These are phyloP conservation scores for Frankliniella intonsa DNA, from an alignment of 2,888 invertebrate genomes.

Conservation along the genomic window DNA sequence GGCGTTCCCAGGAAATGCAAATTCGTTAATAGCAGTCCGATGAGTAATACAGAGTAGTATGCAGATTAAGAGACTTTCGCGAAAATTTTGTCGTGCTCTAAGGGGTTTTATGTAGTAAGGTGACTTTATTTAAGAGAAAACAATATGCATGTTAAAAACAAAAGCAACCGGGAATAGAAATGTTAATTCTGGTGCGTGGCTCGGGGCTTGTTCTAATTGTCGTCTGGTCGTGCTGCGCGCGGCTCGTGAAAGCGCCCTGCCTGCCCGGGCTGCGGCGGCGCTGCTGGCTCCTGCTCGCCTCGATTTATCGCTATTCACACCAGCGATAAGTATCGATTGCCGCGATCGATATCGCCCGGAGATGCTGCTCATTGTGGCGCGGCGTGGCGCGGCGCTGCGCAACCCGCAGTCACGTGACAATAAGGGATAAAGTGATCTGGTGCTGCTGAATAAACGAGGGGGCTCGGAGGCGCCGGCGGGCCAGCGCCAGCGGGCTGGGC, in stretches of 20 bases:
- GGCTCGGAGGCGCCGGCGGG: not conserved
- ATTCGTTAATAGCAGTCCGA: constrained; percentile 16
- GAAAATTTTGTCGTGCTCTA: not conserved
- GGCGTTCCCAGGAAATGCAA: constrained; percentile 26
- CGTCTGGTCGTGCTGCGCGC: not conserved
- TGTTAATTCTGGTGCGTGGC: too few species aligned
- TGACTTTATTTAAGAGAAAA: too few species aligned
- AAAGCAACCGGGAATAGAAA: too few species aligned
- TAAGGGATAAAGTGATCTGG: not conserved
- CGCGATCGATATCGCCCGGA: not conserved
- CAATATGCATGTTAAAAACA: too few species aligned
- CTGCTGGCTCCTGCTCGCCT: not conserved
- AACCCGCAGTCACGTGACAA: too few species aligned
- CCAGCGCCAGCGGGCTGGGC: not conserved
- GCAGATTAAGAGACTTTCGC: not conserved
- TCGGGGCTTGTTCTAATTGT: too few species aligned
- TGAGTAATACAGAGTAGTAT: constrained; percentile 25
- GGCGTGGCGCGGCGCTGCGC: not conserved
- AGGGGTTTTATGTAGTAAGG: too few species aligned
- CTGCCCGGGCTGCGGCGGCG: not conserved
- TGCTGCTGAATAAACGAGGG: not conserved
- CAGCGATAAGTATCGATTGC: constrained; percentile 15
- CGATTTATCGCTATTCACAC: constrained; percentile 24
- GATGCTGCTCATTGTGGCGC: not conserved
- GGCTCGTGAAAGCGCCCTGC: not conserved